These are phyloP conservation scores for Drosophila chauvacae DNA, from an alignment of 1,140 invertebrate species.

Conservation along the genomic window DNA sequence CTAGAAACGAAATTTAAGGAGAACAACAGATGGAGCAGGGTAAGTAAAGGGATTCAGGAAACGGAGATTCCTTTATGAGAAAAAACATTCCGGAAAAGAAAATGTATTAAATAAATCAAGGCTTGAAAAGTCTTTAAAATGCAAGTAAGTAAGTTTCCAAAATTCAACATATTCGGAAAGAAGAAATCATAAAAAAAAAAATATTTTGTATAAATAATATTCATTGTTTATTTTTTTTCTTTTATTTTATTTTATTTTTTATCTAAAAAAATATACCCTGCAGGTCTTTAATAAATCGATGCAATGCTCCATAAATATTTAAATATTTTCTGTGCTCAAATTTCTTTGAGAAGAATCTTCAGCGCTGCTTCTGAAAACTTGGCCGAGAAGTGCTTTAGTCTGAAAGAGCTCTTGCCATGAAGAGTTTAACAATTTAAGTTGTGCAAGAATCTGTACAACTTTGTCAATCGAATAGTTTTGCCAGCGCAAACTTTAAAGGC, in stretches of 20 bases:
- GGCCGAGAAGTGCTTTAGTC: constrained; percentile 11
- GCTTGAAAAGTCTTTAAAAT: background rate
- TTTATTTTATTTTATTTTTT: too few relatives aligned
- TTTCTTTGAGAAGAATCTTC: constrained; percentile 34
- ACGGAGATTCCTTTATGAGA: background rate
- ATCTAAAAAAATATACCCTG: background rate
- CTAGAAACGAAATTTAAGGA: background rate
- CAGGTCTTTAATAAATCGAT: constrained; percentile 10
- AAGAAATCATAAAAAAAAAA: background rate
- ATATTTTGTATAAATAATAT: too few relatives aligned
- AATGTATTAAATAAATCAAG: background rate
- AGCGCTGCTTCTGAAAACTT: constrained; percentile 19
- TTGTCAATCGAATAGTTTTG: constrained; percentile 74
- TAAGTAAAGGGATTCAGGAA: background rate
- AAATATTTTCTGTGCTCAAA: constrained; percentile 34
- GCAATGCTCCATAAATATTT: constrained; percentile 11
- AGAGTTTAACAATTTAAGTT: constrained; percentile 61
- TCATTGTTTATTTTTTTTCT: too few relatives aligned
- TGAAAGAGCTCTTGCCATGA: constrained; percentile 23
- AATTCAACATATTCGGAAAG: background rate
- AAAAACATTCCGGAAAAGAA: background rate
- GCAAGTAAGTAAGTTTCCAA: background rate
- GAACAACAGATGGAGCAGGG: background rate
- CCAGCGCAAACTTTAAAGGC: constrained; percentile 52
- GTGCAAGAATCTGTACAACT: constrained; percentile 54